These are phyloP conservation scores for Archivesica marissinica DNA, from an alignment of 1,140 invertebrate species.

Conservation along the genomic window DNA sequence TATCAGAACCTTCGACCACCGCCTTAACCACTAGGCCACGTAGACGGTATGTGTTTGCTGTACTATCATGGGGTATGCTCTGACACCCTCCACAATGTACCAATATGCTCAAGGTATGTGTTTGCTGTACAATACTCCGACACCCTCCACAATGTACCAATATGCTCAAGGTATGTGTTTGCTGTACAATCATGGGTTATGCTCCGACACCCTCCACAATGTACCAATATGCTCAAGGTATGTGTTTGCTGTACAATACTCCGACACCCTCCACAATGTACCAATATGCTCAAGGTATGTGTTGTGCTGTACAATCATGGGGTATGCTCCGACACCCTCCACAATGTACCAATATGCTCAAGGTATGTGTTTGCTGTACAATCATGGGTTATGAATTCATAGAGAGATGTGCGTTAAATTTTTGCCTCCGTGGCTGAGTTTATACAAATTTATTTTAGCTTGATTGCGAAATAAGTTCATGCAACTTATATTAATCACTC, in stretches of 20 bases:
- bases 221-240: constrained; percentile 81
- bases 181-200: no score
- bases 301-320: background rate
- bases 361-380: constrained; percentile 69
- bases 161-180: constrained; percentile 80
- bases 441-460: no score
- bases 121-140: constrained; percentile 75
- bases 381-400: no score
- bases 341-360: constrained; percentile 80
- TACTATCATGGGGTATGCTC: no score
- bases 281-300: constrained; percentile 78
- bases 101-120: constrained; percentile 80
- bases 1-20: no score
- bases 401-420: no score
- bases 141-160: constrained; percentile 79
- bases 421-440: no score
- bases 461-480: no score
- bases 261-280: constrained; percentile 77
- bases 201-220: constrained; percentile 78
- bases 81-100: constrained; percentile 79
- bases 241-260: constrained; percentile 44
- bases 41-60: constrained; percentile 23
- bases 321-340: constrained; percentile 67
- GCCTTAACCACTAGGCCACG: no score
- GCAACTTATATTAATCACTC: no score